phyloP scores from a whole-genome alignment of 2,113 vertebrate species.

The Tylochromis polylepis region DNA sequence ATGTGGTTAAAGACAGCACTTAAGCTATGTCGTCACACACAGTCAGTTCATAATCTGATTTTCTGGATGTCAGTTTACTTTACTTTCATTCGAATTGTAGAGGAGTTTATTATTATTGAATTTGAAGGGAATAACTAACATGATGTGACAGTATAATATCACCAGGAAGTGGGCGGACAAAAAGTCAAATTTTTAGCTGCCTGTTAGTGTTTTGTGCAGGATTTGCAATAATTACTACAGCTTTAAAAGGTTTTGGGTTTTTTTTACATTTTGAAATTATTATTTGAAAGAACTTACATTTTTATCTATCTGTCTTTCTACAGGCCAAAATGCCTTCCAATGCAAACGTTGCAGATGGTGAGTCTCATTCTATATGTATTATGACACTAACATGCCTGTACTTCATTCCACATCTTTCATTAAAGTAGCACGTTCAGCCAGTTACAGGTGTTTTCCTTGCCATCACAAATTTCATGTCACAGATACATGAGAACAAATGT shows the following conservation, averaged over 20 bases:
- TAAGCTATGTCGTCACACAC: not conserved
- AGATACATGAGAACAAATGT: not conserved
- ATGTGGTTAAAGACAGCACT: not conserved
- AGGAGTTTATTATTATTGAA: not conserved
- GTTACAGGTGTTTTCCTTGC: not conserved
- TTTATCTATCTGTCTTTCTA: not conserved
- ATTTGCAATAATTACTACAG: not conserved
- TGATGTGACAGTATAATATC: not conserved
- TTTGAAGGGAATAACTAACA: not conserved
- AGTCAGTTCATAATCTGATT: not conserved
- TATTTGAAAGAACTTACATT: not conserved
- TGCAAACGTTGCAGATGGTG: slow-evolving; percentile 28
- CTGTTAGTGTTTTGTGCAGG: not conserved
- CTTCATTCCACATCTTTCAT: not conserved
- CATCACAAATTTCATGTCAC: not conserved
- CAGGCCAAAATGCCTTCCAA: slow-evolving; percentile 42
- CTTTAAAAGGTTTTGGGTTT: not conserved
- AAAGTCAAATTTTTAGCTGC: not conserved
- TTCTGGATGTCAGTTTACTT: not conserved
- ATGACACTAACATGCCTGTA: not conserved
- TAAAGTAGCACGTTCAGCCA: not conserved
- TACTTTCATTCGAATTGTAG: not conserved
- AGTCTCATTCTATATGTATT: not conserved
- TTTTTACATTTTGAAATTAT: not conserved
- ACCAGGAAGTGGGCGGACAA: not conserved